Percentiles rank a stretch among this genome's conserved stretches.
Conservation (phyloP, 2,113 vertebrate species). For the Melanocharis versteri region DNA sequence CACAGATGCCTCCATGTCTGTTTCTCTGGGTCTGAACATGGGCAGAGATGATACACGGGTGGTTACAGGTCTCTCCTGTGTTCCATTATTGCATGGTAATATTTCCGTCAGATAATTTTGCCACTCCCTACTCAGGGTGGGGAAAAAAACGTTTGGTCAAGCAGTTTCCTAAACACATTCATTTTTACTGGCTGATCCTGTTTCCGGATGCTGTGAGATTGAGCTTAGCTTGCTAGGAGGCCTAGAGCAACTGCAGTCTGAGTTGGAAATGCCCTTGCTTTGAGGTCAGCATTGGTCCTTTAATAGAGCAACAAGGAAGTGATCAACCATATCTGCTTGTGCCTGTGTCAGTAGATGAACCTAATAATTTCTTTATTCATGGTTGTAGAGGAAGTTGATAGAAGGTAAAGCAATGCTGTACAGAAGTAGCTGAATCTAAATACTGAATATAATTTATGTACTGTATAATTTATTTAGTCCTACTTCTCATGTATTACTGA, state of each 20-base stretch:
- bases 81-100: not conserved
- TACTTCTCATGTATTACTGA: not conserved
- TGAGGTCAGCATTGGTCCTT: not conserved
- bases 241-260: not conserved
- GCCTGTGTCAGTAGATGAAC: not conserved
- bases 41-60: not conserved
- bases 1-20: not conserved
- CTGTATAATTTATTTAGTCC: not conserved
- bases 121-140: not conserved
- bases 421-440: not conserved
- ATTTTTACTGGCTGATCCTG: not conserved
- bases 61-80: not conserved
- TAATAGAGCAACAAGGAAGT: not conserved
- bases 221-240: not conserved
- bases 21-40: not conserved
- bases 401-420: not conserved
- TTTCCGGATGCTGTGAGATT: not conserved
- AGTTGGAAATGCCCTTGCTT: not conserved
- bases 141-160: not conserved
- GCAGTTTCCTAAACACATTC: not conserved
- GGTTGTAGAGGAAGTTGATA: not conserved
- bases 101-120: not conserved
- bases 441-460: not conserved
- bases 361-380: not conserved
- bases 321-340: rapidly evolving